These are phyloP conservation scores for Pseudomyrmex concolor DNA, from an alignment of 1,140 invertebrate genomes.

Conservation along the genomic window DNA sequence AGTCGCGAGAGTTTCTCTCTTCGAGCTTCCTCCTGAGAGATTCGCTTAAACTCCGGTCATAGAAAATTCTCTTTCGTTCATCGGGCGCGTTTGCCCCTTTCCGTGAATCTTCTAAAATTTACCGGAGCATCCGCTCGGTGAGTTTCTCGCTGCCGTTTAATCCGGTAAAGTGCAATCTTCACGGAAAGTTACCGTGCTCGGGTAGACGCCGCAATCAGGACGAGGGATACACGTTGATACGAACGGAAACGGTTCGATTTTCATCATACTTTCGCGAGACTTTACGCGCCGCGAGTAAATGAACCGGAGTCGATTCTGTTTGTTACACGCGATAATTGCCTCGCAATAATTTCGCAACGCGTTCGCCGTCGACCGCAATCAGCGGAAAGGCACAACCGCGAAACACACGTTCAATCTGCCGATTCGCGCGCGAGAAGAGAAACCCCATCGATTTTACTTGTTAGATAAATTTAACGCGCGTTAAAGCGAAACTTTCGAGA, in stretches of 20 bases:
- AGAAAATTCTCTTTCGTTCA: conserved; percentile 42
- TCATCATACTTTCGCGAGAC: conserved; percentile 11
- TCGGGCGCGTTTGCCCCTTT: background rate
- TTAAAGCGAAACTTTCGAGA: background rate
- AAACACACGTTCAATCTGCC: background rate
- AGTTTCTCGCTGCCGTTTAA: conserved; percentile 32
- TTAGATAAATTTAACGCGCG: no score
- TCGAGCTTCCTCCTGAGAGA: conserved; percentile 4
- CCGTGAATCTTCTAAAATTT: conserved; percentile 56
- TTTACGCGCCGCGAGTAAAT: background rate
- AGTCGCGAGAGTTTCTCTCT: background rate
- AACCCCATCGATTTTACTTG: no score
- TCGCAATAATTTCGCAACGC: conserved; percentile 17
- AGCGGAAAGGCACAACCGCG: background rate
- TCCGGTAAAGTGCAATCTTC: conserved; percentile 45
- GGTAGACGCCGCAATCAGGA: conserved; percentile 1
- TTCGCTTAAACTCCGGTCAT: background rate
- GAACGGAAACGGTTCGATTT: background rate
- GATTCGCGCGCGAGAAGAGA: background rate
- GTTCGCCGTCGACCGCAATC: background rate
- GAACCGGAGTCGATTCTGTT: conserved; percentile 19
- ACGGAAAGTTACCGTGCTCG: background rate
- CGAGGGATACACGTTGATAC: background rate
- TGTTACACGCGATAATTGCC: conserved; percentile 29
- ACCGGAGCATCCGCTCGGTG: conserved; percentile 4